Evolutionary conservation across 2,888 invertebrate species (phyloP), one percentile per base, ranked within the genome.

Genomic region (Philereme vetulata): DNA sequence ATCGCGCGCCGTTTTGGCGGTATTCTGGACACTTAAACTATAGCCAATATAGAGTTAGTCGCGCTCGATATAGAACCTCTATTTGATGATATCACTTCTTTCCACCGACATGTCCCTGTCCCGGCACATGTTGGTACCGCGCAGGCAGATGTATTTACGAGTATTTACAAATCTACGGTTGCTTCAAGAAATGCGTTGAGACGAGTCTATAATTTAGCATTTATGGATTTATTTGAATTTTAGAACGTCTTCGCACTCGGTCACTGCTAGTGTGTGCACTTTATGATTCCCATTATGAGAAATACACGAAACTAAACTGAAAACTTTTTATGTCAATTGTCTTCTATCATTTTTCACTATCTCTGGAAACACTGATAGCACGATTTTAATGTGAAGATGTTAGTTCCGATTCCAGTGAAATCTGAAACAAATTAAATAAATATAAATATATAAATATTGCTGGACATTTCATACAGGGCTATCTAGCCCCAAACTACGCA

Each of bases 171-270:
- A 94, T 94, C 95, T 97, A 97, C 95, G 97, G 97, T 92, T 97
- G 97, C 93, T 97, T 97, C 90, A 97, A 93, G 90, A 97, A 97
- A 92, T 97, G 97, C 86, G 97, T 97, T 87, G 97, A 97, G 74
- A 97, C 97, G 84, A 97, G 94, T 93, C 97, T 96, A 95, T 97
- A 95, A 93, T 96, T 97, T 94, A 97, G 96, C 97, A 97, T 97
- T 90, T 90, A 92, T 78, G 76, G 78, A 66, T 76, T 69, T 93
- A 78, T 72, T 82, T 80, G 78, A 78, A 83, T 81, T 74, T 74
- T 68, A 72, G 81, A 89, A 85, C 84, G 80, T 74, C 67, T 72
- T 81, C 80, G 87, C 86, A 81, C 82, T 64, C 67, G 65, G 62
- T 66, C 72, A 70, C 77, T 68, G 64, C 76, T 75, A 82, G 57